phyloP scores from a whole-genome alignment of 2,888 invertebrate genomes.

The Entomobrya multifasciata region DNA sequence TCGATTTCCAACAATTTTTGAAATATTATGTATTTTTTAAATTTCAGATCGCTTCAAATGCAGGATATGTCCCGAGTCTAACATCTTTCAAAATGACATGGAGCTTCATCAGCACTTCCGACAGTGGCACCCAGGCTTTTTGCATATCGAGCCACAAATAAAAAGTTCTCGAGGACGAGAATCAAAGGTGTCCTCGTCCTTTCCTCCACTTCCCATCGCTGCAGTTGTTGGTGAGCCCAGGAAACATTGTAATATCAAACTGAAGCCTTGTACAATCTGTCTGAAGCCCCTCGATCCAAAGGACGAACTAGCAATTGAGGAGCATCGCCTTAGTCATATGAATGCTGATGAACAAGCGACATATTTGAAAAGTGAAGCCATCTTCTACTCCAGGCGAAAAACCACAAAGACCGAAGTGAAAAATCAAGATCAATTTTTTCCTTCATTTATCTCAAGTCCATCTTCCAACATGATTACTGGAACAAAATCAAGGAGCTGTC shows the following conservation, averaged over 20 bases:
- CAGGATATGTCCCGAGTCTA: background rate
- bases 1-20: too few species aligned
- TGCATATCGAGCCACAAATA: background rate
- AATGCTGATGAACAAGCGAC: background rate
- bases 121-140: background rate
- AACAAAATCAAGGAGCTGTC: too few species aligned
- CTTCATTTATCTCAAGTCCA: too few species aligned
- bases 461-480: too few species aligned
- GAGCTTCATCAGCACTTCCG: conserved; percentile 19
- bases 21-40: background rate
- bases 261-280: background rate
- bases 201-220: background rate
- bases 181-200: background rate
- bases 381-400: background rate
- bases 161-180: background rate
- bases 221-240: background rate
- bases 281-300: background rate
- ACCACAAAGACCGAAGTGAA: background rate
- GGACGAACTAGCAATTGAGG: background rate
- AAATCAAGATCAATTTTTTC: background rate
- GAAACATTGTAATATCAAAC: background rate
- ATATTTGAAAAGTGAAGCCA: background rate
- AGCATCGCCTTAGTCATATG: background rate
- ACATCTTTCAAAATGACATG: background rate
- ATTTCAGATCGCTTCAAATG: conserved; percentile 5